Base-by-base conservation (phyloP, 2,797 vertebrate species). In the Todus mexicanus region DNA sequence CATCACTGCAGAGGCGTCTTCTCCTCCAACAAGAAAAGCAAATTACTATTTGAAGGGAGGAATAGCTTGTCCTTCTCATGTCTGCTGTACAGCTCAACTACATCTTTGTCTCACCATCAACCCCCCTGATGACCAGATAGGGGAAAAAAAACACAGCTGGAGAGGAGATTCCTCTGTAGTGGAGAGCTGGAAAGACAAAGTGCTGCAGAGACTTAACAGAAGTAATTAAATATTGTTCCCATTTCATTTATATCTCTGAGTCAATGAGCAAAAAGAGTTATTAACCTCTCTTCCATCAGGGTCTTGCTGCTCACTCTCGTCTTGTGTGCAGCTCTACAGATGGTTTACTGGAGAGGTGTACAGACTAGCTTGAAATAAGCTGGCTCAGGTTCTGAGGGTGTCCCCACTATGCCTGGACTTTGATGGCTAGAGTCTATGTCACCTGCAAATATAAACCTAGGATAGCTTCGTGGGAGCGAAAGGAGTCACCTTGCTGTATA, bases 321-420 rank as follows among this genome's bases (percentile, higher is more conserved):
- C 3, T 38, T 56, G 4, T n/a, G 42, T 65, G 8, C 21, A 75
- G 8, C 35, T 57, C 4, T 1, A 61, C 15, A 0, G 0, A 1
- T 35, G 33, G 22, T 4, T 54, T 53, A 29, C 38, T 22, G 73
- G 22, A 33, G 47, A 70, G 43, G 8, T 38, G 70, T 10, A 43
- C 23, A 42, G 21, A 5, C 9, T 43, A 45, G 10, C 14, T n/a
- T 65, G 72, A 59, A 79, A 76, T 11, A 8, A 85, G 29, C 71
- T 75, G 22, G 45, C 57, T 61, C 48, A 19, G 60, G 29, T 45
- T 54, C 69, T 77, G 38, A 19, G 18, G 56, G 23, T 9, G 7
- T 47, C 61, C 33, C 83, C 21, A 3, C 23, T 59, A 0, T 26
- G 22, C 31, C 42, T 69, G 47, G 27, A 11, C 12, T 48, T 50